A percentile compares a stretch with the other conserved stretches of the same genome.
phyloP scores from a whole-genome alignment of 2,888 invertebrate species.

The Phaedon cochleariae region DNA sequence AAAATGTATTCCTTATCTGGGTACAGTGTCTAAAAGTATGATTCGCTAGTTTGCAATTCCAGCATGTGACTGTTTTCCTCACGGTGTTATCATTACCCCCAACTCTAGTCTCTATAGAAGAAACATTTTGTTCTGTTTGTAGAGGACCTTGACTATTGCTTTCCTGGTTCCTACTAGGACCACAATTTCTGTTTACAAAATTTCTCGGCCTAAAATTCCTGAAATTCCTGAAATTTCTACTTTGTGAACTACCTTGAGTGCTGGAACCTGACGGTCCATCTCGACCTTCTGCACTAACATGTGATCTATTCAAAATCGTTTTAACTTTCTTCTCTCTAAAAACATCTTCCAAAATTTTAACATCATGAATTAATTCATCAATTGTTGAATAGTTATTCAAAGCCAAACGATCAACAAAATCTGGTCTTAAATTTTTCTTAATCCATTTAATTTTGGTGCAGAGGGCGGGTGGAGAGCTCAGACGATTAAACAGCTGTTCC shows the following conservation, averaged over 20 bases:
- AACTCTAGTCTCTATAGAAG: background rate
- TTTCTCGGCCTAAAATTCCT: no score
- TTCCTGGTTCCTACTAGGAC: background rate
- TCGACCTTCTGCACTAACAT: background rate
- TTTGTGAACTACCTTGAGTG: no score
- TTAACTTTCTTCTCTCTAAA: background rate
- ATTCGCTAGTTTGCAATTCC: background rate
- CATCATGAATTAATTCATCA: background rate
- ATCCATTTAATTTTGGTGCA: background rate
- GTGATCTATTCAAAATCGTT: background rate
- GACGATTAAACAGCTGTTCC: background rate
- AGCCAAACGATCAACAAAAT: background rate
- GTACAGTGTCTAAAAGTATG: background rate
- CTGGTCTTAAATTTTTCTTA: background rate
- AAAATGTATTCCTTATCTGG: background rate
- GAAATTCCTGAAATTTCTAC: no score
- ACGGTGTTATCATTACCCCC: background rate
- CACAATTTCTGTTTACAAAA: no score
- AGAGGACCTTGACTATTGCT: background rate
- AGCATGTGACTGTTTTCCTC: background rate
- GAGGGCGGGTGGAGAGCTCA: background rate
- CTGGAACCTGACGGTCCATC: no score
- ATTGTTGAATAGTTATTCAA: background rate
- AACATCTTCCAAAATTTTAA: background rate
- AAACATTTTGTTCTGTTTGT: background rate